phyloP scores from a whole-genome alignment of 2,113 vertebrate genomes.

The Saccopteryx bilineata region DNA sequence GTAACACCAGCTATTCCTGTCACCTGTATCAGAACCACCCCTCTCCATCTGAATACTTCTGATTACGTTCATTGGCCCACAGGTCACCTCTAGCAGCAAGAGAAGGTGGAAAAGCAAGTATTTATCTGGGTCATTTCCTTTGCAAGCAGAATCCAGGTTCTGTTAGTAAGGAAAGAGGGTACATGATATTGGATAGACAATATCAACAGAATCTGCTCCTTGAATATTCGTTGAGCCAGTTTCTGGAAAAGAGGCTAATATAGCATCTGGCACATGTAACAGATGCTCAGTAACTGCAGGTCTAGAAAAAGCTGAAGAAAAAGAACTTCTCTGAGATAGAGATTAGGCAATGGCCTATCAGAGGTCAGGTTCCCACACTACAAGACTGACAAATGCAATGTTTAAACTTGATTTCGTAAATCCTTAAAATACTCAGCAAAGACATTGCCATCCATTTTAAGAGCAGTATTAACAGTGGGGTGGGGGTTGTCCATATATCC shows the following conservation, averaged over 20 bases:
- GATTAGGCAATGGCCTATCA: neutral
- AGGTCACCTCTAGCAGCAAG: neutral
- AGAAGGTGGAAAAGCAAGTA: neutral
- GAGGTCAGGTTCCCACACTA: conserved; percentile 76
- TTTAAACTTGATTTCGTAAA: conserved; percentile 57
- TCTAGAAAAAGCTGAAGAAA: conserved; percentile 15
- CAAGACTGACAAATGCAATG: conserved; percentile 52
- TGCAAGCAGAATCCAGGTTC: neutral
- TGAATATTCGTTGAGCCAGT: neutral
- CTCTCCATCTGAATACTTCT: neutral
- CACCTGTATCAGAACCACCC: neutral
- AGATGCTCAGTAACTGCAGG: neutral
- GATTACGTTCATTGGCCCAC: neutral
- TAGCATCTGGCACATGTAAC: neutral
- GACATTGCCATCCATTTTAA: conserved; percentile 57
- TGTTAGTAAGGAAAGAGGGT: neutral
- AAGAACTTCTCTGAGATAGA: neutral
- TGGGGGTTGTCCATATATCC: neutral
- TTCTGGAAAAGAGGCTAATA: neutral
- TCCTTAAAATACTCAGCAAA: conserved; percentile 56
- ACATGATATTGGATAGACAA: neutral
- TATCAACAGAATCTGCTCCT: neutral
- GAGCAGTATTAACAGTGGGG: conserved; percentile 22
- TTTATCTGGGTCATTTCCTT: neutral
- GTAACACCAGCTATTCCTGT: neutral